Evolutionary conservation across 2,113 vertebrate species (phyloP), one percentile per base, ranked within the genome.

Genomic region (Hippocampus guttulatus): DNA sequence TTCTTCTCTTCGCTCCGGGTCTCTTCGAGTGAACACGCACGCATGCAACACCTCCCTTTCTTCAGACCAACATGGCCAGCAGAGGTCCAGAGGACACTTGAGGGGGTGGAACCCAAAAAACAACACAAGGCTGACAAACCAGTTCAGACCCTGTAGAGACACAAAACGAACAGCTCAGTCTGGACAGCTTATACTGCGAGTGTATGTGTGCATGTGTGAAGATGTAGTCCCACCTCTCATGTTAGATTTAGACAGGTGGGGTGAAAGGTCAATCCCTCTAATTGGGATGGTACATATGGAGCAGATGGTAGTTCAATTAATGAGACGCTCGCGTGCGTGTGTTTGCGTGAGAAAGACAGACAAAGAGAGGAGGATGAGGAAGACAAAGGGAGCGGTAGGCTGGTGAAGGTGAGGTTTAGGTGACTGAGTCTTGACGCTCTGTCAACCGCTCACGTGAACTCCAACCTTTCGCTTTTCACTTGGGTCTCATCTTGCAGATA

Each of bases 121-220:
- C 82, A n/a, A 76, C 74, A 75, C 73, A 77, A 76, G 75, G 81
- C 86, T 80, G 85, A 86, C 76, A 68, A 81, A 89, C 84, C 85
- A 88, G 87, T 82, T 92, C 81, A 89, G 79, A 67, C 77, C 85
- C 91, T 93, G 90, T 40, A 51, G 84, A 88, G 77, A 88, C 66
- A 91, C 67, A 84, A 88, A 58, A 83, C 81, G 61, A 61, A 84
- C 72, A 86, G 80, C 80, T 90, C 81, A 86, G 70, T 85, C 78
- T 78, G 64, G 67, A 78, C 4, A 71, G 73, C 27, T 27, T 33
- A 69, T 67, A 74, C 54, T 27, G 75, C 63, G 49, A 55, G 16
- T 62, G 41, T 65, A 6, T 63, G 61, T 45, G 64, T 0, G 43
- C 60, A 30, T 57, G 63, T 30, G 47, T n/a, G 58, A 9, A 15